phyloP scores from a whole-genome alignment of 1,140 invertebrate species.

The Drosophila arawakana region DNA sequence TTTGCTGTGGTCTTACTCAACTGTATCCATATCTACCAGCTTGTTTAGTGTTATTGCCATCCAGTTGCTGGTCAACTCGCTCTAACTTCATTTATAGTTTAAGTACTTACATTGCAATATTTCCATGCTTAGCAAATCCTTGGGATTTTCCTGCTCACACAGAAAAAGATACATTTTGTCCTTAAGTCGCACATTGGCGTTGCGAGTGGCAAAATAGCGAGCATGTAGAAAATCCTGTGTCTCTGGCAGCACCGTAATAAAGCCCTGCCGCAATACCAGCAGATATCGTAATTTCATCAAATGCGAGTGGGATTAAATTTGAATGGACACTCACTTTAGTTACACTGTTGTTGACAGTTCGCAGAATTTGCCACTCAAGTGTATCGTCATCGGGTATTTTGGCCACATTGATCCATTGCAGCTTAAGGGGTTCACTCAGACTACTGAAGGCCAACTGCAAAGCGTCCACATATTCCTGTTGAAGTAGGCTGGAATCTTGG shows the following conservation, averaged over 20 bases:
- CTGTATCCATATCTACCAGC: no score
- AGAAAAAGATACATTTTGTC: slow-evolving; percentile 79
- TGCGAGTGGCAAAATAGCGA: slow-evolving; percentile 77
- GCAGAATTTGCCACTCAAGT: slow-evolving; percentile 8
- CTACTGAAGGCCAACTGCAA: slow-evolving; percentile 50
- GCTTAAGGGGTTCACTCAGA: slow-evolving; percentile 36
- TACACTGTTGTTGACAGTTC: slow-evolving; percentile 11
- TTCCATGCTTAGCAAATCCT: slow-evolving; percentile 56
- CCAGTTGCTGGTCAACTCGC: no score
- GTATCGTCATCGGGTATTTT: slow-evolving; percentile 29
- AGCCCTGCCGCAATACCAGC: neutral
- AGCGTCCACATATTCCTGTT: slow-evolving; percentile 59
- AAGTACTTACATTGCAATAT: slow-evolving; percentile 78
- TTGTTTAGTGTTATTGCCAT: neutral
- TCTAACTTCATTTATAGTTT: neutral
- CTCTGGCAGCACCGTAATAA: slow-evolving; percentile 12
- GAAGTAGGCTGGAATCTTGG: slow-evolving; percentile 28
- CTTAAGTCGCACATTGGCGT: slow-evolving; percentile 72
- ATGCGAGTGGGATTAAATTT: neutral
- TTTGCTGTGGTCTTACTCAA: no score
- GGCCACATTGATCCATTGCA: slow-evolving; percentile 75
- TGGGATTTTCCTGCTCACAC: slow-evolving; percentile 70
- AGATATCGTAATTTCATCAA: slow-evolving; percentile 1
- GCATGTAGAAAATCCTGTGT: slow-evolving; percentile 66
- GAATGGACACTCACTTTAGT: slow-evolving; percentile 9